phyloP scores from a whole-genome alignment of 2,113 vertebrate genomes.

The Nycticorax nycticorax region DNA sequence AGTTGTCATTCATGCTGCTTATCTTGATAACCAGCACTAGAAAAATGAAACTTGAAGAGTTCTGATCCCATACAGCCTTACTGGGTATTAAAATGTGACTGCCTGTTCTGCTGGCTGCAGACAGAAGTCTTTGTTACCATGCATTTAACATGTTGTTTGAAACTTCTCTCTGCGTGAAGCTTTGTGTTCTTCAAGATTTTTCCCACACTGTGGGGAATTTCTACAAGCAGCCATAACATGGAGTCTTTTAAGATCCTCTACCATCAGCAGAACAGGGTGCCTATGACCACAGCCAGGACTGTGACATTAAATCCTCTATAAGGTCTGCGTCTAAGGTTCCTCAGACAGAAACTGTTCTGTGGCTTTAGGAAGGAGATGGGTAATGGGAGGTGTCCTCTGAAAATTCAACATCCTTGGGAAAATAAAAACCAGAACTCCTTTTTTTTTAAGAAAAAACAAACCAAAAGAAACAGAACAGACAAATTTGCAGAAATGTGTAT shows the following conservation, averaged over 20 bases:
- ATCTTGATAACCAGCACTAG: constrained; percentile 27
- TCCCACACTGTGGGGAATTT: not conserved
- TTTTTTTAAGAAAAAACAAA: not conserved
- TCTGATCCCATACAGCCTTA: not conserved
- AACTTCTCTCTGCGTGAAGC: not conserved
- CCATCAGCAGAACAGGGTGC: not conserved
- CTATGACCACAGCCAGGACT: not conserved
- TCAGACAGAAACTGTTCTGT: not conserved
- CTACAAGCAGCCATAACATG: not conserved
- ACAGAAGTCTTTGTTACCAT: not conserved
- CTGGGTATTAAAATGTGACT: not conserved
- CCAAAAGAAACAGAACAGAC: not conserved
- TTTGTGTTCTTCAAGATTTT: not conserved
- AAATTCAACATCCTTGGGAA: not conserved
- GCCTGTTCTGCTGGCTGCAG: not conserved
- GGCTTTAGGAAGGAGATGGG: not conserved
- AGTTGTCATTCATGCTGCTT: constrained; percentile 14
- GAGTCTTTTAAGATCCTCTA: not conserved
- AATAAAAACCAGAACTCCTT: not conserved
- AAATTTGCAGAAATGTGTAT: not conserved
- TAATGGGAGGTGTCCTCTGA: not conserved
- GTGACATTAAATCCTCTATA: not conserved
- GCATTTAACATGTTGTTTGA: not conserved
- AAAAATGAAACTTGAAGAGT: constrained; percentile 8
- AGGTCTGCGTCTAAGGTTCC: not conserved